Evolutionary conservation across 2,797 vertebrate species (phyloP).

Genomic region (Sternotherus odoratus): DNA sequence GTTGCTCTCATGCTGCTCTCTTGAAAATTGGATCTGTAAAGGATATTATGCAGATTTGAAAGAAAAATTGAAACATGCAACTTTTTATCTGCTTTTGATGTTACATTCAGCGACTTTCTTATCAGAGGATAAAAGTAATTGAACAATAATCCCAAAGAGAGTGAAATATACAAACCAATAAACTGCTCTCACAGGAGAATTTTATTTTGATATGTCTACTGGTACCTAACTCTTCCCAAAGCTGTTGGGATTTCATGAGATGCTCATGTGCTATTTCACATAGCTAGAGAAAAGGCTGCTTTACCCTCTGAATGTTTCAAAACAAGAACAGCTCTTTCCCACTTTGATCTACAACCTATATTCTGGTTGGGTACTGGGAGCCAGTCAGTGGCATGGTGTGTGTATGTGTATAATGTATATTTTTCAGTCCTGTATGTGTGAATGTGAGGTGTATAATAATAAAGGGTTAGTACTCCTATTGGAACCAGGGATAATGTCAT

Average conservation of each 20-base stretch:
- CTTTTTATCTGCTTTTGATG: slow-evolving; percentile 73
- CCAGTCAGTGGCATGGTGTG: background rate
- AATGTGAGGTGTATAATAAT: background rate
- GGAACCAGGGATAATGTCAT: rapidly evolving
- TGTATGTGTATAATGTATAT: background rate
- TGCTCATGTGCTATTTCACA: background rate
- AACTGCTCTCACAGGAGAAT: slow-evolving; percentile 55
- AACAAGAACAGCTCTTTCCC: background rate
- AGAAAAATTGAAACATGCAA: slow-evolving; percentile 47
- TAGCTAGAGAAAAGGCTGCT: background rate
- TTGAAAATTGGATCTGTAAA: slow-evolving; percentile 26
- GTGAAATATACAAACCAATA: slow-evolving; percentile 73
- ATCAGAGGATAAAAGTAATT: slow-evolving; percentile 74
- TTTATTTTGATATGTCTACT: slow-evolving; percentile 31
- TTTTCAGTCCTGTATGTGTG: background rate
- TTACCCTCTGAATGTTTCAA: background rate
- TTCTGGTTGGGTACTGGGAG: slow-evolving; percentile 11
- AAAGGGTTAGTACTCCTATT: background rate
- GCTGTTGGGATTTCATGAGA: slow-evolving; percentile 19
- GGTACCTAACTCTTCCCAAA: background rate
- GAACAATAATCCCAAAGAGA: slow-evolving; percentile 69
- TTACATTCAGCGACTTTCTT: slow-evolving; percentile 64
- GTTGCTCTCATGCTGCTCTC: slow-evolving; percentile 11
- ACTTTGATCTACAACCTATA: background rate
- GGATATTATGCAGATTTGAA: slow-evolving; percentile 55